Percentiles rank a stretch among this genome's conserved stretches.
Evolutionary conservation across 2,113 vertebrate genomes (phyloP).

Genomic region (Thalassoma bifasciatum): DNA sequence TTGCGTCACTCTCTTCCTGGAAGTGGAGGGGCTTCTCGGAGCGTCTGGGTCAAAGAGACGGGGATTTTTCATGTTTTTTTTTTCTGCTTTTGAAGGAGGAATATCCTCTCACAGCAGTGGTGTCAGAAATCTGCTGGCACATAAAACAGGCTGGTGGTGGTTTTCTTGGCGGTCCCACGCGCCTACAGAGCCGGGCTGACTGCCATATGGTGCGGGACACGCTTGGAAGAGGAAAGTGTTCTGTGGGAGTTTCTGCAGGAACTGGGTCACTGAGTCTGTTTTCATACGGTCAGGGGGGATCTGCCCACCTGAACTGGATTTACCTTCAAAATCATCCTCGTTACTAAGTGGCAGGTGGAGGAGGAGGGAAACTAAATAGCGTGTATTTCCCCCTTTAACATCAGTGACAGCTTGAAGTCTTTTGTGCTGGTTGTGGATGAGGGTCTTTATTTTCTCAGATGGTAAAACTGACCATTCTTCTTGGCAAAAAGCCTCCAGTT

Average conservation of each 20-base stretch:
- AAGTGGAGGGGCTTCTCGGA: slow-evolving; percentile 7
- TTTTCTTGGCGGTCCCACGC: slow-evolving; percentile 58
- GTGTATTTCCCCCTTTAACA: no score
- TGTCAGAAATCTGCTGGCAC: slow-evolving; percentile 28
- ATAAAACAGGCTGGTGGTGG: slow-evolving; percentile 17
- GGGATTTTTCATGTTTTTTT: not conserved
- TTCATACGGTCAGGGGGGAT: slow-evolving; percentile 7
- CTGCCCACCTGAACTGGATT: slow-evolving; percentile 14
- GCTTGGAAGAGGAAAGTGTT: slow-evolving; percentile 41
- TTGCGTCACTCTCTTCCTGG: slow-evolving; percentile 47
- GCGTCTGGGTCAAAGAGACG: slow-evolving; percentile 2
- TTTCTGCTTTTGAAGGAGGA: slow-evolving; percentile 8
- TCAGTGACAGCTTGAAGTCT: no score
- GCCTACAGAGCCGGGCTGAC: slow-evolving; percentile 59
- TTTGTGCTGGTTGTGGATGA: no score
- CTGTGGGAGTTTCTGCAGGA: slow-evolving; percentile 61
- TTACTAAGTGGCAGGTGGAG: not conserved
- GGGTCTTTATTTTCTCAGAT: no score
- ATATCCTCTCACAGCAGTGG: slow-evolving; percentile 32
- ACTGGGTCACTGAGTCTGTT: slow-evolving; percentile 59
- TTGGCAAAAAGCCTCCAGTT: no score
- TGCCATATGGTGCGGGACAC: slow-evolving; percentile 60
- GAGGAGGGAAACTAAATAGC: no score
- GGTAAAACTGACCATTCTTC: no score
- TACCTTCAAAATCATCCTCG: not conserved